Evolutionary conservation across 64 coral and sea anemone genomes (phyloP).

Genomic region (Acropora yongei): DNA sequence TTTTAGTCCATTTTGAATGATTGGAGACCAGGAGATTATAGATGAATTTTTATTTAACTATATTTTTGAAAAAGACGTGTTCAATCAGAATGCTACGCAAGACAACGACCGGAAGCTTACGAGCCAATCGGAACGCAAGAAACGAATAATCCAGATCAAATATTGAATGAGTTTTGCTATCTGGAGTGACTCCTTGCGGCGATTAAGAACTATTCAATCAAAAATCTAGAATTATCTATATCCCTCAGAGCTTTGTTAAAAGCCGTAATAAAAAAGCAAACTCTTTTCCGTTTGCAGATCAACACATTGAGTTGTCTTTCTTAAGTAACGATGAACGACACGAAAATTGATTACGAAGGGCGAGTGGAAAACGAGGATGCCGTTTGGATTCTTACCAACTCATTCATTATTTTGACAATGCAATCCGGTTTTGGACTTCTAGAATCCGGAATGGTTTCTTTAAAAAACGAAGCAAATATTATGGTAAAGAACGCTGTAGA

Average conservation of each 20-base stretch:
- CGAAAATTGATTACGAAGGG: not conserved
- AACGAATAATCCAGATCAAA: too few relatives aligned
- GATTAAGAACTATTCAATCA: too few relatives aligned
- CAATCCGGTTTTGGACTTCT: conserved; percentile 73
- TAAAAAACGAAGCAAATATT: conserved; percentile 73
- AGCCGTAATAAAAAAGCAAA: not conserved
- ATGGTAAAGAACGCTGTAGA: conserved; percentile 72
- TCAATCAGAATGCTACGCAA: too few relatives aligned
- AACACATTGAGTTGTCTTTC: not conserved
- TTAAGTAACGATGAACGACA: not conserved
- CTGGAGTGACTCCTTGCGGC: too few relatives aligned
- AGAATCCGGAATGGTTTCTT: conserved; percentile 72
- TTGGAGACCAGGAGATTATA: too few relatives aligned
- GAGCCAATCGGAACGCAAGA: too few relatives aligned
- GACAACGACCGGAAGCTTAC: too few relatives aligned
- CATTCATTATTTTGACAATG: conserved; percentile 75
- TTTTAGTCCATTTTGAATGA: too few relatives aligned
- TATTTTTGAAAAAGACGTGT: too few relatives aligned
- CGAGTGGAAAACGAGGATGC: conserved; percentile 14
- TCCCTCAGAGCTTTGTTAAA: not conserved
- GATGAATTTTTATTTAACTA: too few relatives aligned
- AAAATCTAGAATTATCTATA: too few relatives aligned
- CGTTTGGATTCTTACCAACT: conserved; percentile 61
- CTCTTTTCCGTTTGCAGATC: not conserved
- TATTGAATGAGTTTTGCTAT: too few relatives aligned